phyloP scores from a whole-genome alignment of 2,797 vertebrate species.

The Hydrophis major region DNA sequence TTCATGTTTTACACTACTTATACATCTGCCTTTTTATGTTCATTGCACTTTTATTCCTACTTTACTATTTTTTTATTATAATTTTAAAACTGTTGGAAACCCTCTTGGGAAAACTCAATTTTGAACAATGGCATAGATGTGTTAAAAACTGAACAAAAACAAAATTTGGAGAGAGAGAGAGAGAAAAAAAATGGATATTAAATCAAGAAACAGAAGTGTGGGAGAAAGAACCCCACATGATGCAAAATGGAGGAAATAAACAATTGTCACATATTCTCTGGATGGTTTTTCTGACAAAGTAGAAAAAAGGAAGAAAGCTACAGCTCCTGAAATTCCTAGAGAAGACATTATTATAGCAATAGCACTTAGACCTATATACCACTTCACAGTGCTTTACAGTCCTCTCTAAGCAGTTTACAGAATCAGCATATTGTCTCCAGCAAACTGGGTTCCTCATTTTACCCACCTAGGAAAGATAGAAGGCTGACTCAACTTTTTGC shows the following conservation, averaged over 20 bases:
- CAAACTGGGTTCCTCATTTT: too few species aligned
- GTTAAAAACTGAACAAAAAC: not conserved
- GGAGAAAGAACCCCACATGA: not conserved
- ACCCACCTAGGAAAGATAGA: too few species aligned
- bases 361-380: too few species aligned
- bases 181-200: not conserved
- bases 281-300: not conserved
- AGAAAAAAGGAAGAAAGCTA: not conserved
- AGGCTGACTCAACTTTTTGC: too few species aligned
- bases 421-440: too few species aligned
- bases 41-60: not conserved
- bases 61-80: not conserved
- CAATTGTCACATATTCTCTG: not conserved
- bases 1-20: not conserved
- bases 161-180: not conserved
- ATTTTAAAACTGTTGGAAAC: not conserved
- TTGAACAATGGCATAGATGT: not conserved
- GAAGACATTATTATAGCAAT: not conserved
- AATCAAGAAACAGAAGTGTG: not conserved
- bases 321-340: not conserved
- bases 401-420: too few species aligned
- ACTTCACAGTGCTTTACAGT: too few species aligned
- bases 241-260: not conserved
- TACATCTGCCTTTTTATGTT: not conserved
- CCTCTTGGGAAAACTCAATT: not conserved